phyloP scores from a whole-genome alignment of 2,113 vertebrate species.

The Prietella phreatophila region DNA sequence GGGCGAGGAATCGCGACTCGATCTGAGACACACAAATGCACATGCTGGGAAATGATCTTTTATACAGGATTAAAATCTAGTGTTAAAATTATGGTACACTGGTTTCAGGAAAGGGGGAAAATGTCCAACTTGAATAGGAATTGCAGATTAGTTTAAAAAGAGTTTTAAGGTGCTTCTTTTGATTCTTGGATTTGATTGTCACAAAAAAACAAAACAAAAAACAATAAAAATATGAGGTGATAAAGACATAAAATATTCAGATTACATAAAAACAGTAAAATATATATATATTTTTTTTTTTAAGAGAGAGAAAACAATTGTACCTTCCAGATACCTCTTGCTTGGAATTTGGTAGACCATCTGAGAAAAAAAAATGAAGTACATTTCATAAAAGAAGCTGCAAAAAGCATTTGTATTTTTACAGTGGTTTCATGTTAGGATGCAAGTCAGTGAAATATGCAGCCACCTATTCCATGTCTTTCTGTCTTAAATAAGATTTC shows the following conservation, averaged over 20 bases:
- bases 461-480: not conserved
- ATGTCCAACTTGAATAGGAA: not conserved
- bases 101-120: not conserved
- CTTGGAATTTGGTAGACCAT: slow-evolving; percentile 75
- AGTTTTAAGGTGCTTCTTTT: not conserved
- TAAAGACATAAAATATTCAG: not conserved
- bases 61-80: not conserved
- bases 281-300: not conserved
- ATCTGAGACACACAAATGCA: slow-evolving; percentile 62
- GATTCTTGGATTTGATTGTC: not conserved
- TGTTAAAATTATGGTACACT: not conserved
- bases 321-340: slow-evolving; percentile 68
- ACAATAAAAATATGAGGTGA: not conserved
- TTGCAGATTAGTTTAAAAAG: not conserved
- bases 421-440: not conserved
- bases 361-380: slow-evolving; percentile 54
- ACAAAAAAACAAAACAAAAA: not conserved
- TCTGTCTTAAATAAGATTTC: not conserved
- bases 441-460: not conserved
- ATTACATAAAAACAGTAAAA: not conserved
- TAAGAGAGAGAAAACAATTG: not conserved
- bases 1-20: slow-evolving; percentile 77
- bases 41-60: not conserved
- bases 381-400: not conserved
- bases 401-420: not conserved